These are phyloP conservation scores for Notocelia uddmanniana DNA, from an alignment of 2,888 invertebrate genomes.

Conservation along the genomic window DNA sequence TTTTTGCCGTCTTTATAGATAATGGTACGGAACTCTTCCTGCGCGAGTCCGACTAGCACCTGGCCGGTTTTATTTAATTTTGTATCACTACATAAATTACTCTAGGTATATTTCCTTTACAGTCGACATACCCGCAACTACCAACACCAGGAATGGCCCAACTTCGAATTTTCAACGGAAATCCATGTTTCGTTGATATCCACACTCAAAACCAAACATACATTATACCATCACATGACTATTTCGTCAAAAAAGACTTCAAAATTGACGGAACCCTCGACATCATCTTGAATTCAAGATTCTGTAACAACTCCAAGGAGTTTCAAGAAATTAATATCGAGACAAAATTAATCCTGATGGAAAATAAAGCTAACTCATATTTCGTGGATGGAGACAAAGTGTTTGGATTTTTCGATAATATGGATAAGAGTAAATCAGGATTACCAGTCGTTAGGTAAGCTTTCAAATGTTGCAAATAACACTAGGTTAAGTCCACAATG, in stretches of 20 bases:
- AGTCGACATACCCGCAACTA: constrained; percentile 86
- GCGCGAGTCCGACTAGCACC: no score
- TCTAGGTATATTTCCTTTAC: constrained; percentile 58
- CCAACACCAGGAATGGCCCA: constrained; percentile 84
- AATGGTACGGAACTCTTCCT: no score
- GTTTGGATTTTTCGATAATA: constrained; percentile 70
- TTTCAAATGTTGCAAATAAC: no score
- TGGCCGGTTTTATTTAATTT: no score
- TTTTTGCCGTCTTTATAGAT: no score
- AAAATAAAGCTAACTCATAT: constrained; percentile 67
- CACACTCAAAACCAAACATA: constrained; percentile 74
- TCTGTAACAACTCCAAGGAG: constrained; percentile 58
- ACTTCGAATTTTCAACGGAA: constrained; percentile 87
- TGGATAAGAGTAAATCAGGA: constrained; percentile 84
- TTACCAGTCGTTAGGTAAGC: constrained; percentile 84
- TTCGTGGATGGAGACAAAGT: constrained; percentile 60
- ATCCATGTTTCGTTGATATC: constrained; percentile 76
- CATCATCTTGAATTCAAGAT: constrained; percentile 58
- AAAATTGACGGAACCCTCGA: constrained; percentile 53
- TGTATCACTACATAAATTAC: no score
- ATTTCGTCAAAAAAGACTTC: constrained; percentile 62
- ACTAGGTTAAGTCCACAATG: no score
- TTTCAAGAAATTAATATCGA: constrained; percentile 27
- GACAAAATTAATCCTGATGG: constrained; percentile 56
- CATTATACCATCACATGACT: constrained; percentile 64